Base-by-base conservation (phyloP, 37 sponge, comb jelly and placozoan species). In the Oscarella lobularis region DNA sequence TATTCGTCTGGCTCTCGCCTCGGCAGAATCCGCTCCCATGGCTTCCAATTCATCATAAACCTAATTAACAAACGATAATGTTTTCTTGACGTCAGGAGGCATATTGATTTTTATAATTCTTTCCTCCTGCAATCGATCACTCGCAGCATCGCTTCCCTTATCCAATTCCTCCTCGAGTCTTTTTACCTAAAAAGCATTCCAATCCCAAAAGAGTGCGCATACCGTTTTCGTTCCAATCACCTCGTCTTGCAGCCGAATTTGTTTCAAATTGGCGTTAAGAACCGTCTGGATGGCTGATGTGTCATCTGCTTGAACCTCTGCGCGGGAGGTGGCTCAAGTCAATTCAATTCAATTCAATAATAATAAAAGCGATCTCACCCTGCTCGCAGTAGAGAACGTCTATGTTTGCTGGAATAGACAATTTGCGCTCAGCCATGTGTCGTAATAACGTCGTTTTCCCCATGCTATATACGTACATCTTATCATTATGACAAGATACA, bases 331-430 rank as follows among this genome's bases (percentile, higher is more conserved):
- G 33, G 34, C 38, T 41, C 66, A 66, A 30, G 37, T 39, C 31
- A 36, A n/a, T n/a, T n/a, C n/a, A n/a, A n/a, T n/a, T n/a, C n/a
- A n/a, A n/a, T n/a, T n/a, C n/a, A n/a, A n/a, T n/a, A n/a, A n/a
- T 73, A 32, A 38, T 32, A 30, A 36, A n/a, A 75, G 27, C 27
- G 27, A 27, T 27, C 65, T 27, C 31, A 87, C 88, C 88, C 82
- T 96, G 97, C 41, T 96, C 97, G 77, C 97, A 96, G 32, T 81
- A 78, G 37, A 96, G 85, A 3, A 92, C 86, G 65, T 96, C 97
- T 6, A 96, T 96, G 67, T 85, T 84, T 0, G 90, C 81, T 38
- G 96, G 96, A 35, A 95, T 86, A 55, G 89, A 67, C 35, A 95
- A 79, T 39, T 88, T 86, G 33, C 87, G 76, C 31, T 92, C 83